These are phyloP conservation scores for Schizotus pectinicornis DNA, from an alignment of 2,888 invertebrate species.

Conservation along the genomic window DNA sequence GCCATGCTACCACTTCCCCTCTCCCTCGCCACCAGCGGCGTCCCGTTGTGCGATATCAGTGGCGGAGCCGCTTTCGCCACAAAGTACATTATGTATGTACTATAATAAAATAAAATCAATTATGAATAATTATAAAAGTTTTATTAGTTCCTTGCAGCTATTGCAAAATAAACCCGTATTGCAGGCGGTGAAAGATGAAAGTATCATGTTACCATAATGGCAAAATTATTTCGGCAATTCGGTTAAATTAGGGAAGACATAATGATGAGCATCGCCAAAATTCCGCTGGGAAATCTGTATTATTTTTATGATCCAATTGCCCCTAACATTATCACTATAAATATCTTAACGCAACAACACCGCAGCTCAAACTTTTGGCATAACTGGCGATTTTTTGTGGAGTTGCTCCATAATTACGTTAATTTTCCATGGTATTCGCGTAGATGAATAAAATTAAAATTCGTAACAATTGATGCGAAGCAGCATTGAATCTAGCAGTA, in stretches of 20 bases:
- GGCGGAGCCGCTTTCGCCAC: too few species aligned
- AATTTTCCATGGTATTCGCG: constrained; percentile 7
- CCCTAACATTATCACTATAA: not conserved
- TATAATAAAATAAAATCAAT: not conserved
- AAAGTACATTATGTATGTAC: not conserved
- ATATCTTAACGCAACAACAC: not conserved
- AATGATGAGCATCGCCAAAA: constrained; percentile 3
- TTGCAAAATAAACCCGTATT: not conserved
- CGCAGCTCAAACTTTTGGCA: too few species aligned
- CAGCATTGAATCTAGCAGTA: constrained; percentile 15
- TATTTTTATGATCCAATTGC: constrained; percentile 1
- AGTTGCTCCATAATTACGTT: constrained; percentile 1
- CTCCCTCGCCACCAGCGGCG: too few species aligned
- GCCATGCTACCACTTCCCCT: too few species aligned
- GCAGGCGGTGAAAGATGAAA: constrained; percentile 1
- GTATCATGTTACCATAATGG: constrained; percentile 1
- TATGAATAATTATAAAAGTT: not conserved
- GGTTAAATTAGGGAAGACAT: constrained; percentile 6
- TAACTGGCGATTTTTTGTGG: too few species aligned
- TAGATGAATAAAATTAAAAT: constrained; percentile 21
- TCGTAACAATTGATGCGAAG: constrained; percentile 20
- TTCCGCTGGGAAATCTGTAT: constrained; percentile 6
- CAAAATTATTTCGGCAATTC: constrained; percentile 1
- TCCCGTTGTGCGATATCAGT: too few species aligned
- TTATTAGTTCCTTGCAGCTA: not conserved